Evolutionary conservation across 2,888 invertebrate genomes (phyloP).

Genomic region (Cryptops parisi): DNA sequence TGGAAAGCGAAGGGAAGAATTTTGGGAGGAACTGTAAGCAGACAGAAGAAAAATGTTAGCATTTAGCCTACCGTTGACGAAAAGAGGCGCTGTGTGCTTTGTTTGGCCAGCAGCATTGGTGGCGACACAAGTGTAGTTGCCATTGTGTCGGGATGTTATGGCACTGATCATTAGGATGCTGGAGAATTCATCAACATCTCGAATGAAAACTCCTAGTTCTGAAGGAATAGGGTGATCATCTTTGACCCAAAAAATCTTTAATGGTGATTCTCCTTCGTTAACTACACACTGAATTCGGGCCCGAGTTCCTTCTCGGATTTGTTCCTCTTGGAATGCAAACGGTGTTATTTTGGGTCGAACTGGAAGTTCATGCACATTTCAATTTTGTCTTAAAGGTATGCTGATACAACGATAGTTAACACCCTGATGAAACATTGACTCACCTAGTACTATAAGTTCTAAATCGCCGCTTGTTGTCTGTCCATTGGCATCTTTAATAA

Average conservation of each 20-base stretch:
- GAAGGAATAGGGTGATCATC: neutral
- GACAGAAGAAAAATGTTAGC: neutral
- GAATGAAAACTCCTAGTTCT: neutral
- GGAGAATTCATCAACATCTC: constrained; percentile 8
- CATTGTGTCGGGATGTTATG: constrained; percentile 1
- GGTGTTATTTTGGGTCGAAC: constrained; percentile 6
- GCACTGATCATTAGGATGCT: constrained; percentile 3
- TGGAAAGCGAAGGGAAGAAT: no score
- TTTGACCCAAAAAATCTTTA: constrained; percentile 1
- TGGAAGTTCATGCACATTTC: no score
- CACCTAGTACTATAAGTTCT: constrained; percentile 2
- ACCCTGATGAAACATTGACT: no score
- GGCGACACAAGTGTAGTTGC: no score
- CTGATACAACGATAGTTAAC: no score
- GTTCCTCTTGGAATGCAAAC: no score
- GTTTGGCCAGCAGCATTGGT: neutral
- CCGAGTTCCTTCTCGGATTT: no score
- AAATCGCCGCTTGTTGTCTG: neutral
- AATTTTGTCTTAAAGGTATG: no score
- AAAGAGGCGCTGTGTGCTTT: neutral
- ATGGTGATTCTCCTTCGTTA: neutral
- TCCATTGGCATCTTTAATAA: neutral
- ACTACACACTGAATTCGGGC: neutral
- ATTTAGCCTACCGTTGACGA: constrained; percentile 9
- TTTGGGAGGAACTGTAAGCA: no score